phyloP scores from a whole-genome alignment of 2,797 vertebrate species.

The Sebastes matsubarae region DNA sequence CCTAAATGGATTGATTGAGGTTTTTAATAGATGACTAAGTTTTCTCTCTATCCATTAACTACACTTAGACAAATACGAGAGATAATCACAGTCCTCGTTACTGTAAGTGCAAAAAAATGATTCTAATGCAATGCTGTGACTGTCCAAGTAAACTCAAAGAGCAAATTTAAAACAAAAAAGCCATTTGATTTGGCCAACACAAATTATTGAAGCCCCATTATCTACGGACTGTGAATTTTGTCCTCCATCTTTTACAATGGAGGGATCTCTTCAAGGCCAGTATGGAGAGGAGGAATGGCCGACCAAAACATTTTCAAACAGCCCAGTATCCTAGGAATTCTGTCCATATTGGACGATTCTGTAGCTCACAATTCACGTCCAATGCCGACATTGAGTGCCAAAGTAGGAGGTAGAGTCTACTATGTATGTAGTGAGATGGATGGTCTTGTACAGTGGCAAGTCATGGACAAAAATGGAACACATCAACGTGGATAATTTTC shows the following conservation, averaged over 20 bases:
- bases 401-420: background rate
- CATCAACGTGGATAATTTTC: fast-evolving
- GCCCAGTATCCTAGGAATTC: background rate
- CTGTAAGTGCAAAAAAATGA: too few relatives aligned
- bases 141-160: background rate
- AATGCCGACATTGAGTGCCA: background rate
- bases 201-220: too few relatives aligned
- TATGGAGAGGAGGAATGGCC: background rate
- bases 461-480: too few relatives aligned
- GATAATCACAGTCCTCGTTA: too few relatives aligned
- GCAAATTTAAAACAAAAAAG: background rate
- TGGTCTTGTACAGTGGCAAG: background rate
- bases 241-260: too few relatives aligned
- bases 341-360: background rate
- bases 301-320: background rate
- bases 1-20: background rate
- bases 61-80: too few relatives aligned
- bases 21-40: background rate
- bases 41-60: background rate
- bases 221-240: too few relatives aligned
- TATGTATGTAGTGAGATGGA: background rate
- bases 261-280: background rate
- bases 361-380: background rate
- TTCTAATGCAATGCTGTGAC: background rate
- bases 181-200: too few relatives aligned